Evolutionary conservation across 2,888 invertebrate species (phyloP).

Genomic region (Pammene fasciana): DNA sequence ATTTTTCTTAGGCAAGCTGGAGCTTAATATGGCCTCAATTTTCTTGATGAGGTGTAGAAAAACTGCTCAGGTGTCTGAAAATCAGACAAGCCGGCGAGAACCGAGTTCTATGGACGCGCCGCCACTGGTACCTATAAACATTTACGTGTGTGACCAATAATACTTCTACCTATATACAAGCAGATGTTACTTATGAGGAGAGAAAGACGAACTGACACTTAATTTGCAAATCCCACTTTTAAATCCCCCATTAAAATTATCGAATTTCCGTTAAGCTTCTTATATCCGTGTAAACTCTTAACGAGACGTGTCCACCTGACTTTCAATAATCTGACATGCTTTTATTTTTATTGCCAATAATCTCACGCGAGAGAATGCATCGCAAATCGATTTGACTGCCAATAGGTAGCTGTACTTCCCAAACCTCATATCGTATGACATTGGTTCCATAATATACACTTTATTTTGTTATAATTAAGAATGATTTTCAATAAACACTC

Average conservation of each 20-base stretch:
- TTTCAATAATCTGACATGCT: conserved; percentile 29
- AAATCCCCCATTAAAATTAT: conserved; percentile 9
- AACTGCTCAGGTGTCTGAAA: too few species aligned
- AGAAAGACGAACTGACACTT: background rate
- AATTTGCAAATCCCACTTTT: background rate
- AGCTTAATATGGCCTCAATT: too few species aligned
- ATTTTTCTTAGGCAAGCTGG: too few species aligned
- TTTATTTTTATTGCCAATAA: conserved; percentile 34
- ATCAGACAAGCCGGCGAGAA: too few species aligned
- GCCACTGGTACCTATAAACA: too few species aligned
- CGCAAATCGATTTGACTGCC: conserved; percentile 27
- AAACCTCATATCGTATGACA: background rate
- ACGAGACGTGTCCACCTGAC: conserved; percentile 20
- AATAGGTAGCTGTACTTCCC: background rate
- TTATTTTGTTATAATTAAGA: background rate
- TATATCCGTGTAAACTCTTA: conserved; percentile 16
- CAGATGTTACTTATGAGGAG: background rate
- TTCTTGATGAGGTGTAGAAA: too few species aligned
- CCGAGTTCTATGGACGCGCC: too few species aligned
- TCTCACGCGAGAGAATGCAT: conserved; percentile 11
- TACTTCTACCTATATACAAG: background rate
- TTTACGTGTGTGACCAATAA: too few species aligned
- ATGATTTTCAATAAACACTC: background rate
- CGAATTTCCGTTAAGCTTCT: conserved; percentile 6
- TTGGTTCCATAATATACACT: background rate